A percentile compares a stretch with the other conserved stretches of the same genome.
Conservation (phyloP, 2,113 vertebrate genomes). For the Elaphurus davidianus region DNA sequence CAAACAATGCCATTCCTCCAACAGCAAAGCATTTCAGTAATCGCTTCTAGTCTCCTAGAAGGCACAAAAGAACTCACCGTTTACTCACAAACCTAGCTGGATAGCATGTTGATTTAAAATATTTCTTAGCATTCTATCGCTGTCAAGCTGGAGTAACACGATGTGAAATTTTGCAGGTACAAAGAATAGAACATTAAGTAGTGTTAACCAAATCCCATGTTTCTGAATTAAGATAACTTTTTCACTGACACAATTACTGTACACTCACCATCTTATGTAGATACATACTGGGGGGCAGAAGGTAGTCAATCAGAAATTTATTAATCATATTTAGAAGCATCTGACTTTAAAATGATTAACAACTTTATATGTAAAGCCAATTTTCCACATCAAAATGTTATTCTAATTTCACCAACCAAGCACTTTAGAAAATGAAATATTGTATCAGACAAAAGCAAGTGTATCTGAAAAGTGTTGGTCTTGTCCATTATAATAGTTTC, state of each 20-base stretch:
- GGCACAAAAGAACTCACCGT: background rate
- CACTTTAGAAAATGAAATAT: slow-evolving; percentile 49
- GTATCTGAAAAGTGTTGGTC: slow-evolving; percentile 51
- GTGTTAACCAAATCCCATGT: background rate
- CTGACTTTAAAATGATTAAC: slow-evolving; percentile 63
- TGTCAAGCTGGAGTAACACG: background rate
- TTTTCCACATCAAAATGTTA: slow-evolving; percentile 52
- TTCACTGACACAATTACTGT: background rate
- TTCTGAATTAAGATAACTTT: background rate
- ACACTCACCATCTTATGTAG: background rate
- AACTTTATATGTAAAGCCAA: slow-evolving; percentile 23
- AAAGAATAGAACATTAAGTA: background rate
- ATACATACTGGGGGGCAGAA: background rate
- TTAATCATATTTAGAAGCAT: slow-evolving; percentile 28
- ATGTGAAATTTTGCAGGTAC: background rate
- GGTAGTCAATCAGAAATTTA: background rate
- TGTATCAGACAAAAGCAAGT: slow-evolving; percentile 57
- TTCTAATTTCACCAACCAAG: slow-evolving; percentile 53
- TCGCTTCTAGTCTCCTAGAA: background rate
- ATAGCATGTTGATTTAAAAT: background rate
- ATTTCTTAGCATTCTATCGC: background rate
- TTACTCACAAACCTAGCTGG: background rate
- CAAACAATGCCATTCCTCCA: background rate
- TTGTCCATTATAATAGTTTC: slow-evolving; percentile 60
- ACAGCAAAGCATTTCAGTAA: background rate